Evolutionary conservation across 2,113 vertebrate genomes (phyloP).

Genomic region (Eira barbara): DNA sequence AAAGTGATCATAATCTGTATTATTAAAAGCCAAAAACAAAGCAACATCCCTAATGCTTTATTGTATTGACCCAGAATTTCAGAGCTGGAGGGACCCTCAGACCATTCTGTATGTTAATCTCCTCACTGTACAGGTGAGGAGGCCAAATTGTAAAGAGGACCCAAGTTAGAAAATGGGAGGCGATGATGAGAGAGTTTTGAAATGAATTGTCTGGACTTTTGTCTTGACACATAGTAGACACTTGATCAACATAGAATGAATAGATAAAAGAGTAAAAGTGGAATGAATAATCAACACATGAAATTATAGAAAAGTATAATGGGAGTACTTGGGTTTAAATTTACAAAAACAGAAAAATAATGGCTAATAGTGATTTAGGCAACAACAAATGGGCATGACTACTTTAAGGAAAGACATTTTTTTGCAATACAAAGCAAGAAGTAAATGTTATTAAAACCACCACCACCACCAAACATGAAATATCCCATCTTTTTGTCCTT

Average conservation of each 20-base stretch:
- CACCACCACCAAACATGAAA: rapidly evolving
- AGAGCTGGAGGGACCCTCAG: background rate
- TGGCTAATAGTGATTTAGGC: background rate
- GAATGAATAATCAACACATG: background rate
- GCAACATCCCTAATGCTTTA: background rate
- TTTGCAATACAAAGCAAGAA: background rate
- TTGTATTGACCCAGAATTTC: background rate
- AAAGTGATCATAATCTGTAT: background rate
- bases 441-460: background rate
- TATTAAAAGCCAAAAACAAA: background rate
- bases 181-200: background rate
- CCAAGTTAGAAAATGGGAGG: background rate
- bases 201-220: background rate
- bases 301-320: constrained; percentile 24
- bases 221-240: background rate
- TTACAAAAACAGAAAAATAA: background rate
- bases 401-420: background rate
- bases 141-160: background rate
- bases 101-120: background rate
- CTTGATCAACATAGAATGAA: background rate
- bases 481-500: background rate
- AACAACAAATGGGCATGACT: constrained; percentile 2
- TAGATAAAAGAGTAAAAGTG: background rate
- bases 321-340: background rate
- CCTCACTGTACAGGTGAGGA: background rate